Evolutionary conservation across 1,140 invertebrate species (phyloP), one percentile per base, ranked within the genome.

Genomic region (Drosophila burlai): DNA sequence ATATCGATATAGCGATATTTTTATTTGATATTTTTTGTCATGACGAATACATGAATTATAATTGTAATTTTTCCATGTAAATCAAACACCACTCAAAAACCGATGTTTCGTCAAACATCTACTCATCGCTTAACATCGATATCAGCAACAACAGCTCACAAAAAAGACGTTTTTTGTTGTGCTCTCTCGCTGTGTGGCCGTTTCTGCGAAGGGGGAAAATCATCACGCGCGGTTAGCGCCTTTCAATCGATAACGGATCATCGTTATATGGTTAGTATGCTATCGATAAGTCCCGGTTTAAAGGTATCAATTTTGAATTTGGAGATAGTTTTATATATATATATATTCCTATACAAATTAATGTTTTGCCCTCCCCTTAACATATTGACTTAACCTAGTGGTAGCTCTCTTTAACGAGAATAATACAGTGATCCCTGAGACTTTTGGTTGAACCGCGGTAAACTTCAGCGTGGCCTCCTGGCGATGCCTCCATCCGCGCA

Each of bases 401-500:
- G 8, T 31, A 46, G 34, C 26, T 49, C 47, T 78, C 60, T 69
- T 63, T 42, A 67, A 21, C 64, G 76, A 84, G 34, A 36, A 72
- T 81, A 85, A 66, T 81, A 85, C 67, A 63, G 40, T 81, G 64
- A 62, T 73, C 34, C 46, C 52, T 78, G 43, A 68, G 47, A 52
- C 57, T 42, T 11, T 7, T 10, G 24, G 4, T 40, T 24, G 4
- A 59, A 18, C 7, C 6, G 15, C 15, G 8, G 3, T 10, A 10
- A 36, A 15, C 16, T 13, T 81, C n/a, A 89, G 24, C 29, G 60
- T 18, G 65, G 61, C 29, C 81, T 54, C 2, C 85, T 55, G 16
- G 40, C 47, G 31, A 82, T 50, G 10, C 85, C 81, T 15, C 54
- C 40, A 49, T 90, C 85, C 18, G 65, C 43, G 21, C 85, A 90